Base-by-base conservation (phyloP, 2,113 vertebrate genomes). In the Eulemur rufifrons region DNA sequence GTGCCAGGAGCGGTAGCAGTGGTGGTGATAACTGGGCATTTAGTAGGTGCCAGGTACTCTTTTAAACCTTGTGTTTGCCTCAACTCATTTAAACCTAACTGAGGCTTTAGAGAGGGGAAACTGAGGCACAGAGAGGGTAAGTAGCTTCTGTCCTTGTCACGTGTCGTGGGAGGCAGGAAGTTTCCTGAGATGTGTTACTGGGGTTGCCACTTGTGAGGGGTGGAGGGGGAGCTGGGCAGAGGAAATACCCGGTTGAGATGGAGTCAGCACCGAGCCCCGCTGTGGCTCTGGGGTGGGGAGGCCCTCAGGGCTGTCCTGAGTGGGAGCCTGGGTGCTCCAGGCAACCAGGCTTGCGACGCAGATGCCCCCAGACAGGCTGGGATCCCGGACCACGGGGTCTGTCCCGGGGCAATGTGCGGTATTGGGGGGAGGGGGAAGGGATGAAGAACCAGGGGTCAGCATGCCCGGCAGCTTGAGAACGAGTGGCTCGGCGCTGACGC, bases 331-430 rank as follows among this genome's bases (percentile, higher is more conserved):
- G 10, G n/a, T 5, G 56, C 13, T 66, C 3, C n/a, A 13, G 3
- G 20, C 23, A 8, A 20, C 15, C 9, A 27, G 59, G 12, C 45
- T 0, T 47, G 5, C 8, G 59, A 14, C 0, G 2, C 2, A 39
- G 42, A 7, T 11, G 32, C 42, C 59, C 23, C 45, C 23, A 17
- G 6, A 54, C 4, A n/a, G 17, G 76, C n/a, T 12, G 20, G 2
- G 88, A 37, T 27, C 18, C 0, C 1, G n/a, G n/a, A 1, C 18
- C 2, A 4, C 4, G 0, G 1, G 27, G 25, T 37, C 2, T 18
- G 50, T 47, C 10, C 12, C 8, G 8, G 23, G 32, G 32, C 21
- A 9, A 3, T 5, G 47, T 8, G 37, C 21, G 32, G 71, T 15
- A 27, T 5, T 11, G 15, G 25, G 25, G 76, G 39, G 12, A 4